Percentiles rank a stretch among this genome's conserved stretches.
These are phyloP conservation scores for Silurus glanis DNA, from an alignment of 2,113 vertebrate species.

Conservation along the genomic window DNA sequence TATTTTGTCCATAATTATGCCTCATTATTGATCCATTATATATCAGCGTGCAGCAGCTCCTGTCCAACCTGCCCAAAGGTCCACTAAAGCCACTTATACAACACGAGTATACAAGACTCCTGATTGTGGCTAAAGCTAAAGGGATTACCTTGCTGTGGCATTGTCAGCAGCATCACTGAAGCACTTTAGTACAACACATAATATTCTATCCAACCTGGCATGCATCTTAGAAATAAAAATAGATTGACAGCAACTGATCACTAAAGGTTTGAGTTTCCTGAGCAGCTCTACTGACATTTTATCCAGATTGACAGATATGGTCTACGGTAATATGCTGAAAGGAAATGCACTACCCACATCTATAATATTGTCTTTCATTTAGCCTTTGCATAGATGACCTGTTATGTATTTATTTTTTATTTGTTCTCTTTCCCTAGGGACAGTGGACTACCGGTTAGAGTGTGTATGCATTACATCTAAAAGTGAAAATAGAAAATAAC, in stretches of 20 bases:
- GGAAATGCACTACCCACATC: background rate
- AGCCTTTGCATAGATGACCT: background rate
- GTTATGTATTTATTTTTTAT: background rate
- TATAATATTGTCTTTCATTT: background rate
- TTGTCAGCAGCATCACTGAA: no score
- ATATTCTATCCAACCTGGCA: background rate
- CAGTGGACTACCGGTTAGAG: background rate
- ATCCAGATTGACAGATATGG: background rate
- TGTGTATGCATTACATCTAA: background rate
- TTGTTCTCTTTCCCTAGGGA: background rate
- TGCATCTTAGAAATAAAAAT: background rate
- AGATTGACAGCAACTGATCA: background rate
- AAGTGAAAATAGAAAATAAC: constrained; percentile 1
- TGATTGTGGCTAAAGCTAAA: background rate
- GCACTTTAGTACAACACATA: background rate
- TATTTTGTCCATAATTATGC: constrained; percentile 33
- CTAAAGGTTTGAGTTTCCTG: constrained; percentile 8
- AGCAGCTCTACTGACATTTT: constrained; percentile 5
- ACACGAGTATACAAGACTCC: background rate
- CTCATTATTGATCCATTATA: constrained; percentile 22
- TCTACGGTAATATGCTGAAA: background rate
- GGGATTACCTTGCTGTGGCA: background rate
- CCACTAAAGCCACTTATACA: background rate
- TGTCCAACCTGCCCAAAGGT: background rate
- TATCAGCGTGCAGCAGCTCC: background rate